Evolutionary conservation across 2,113 vertebrate species (phyloP).

Genomic region (Pelusios castaneus): DNA sequence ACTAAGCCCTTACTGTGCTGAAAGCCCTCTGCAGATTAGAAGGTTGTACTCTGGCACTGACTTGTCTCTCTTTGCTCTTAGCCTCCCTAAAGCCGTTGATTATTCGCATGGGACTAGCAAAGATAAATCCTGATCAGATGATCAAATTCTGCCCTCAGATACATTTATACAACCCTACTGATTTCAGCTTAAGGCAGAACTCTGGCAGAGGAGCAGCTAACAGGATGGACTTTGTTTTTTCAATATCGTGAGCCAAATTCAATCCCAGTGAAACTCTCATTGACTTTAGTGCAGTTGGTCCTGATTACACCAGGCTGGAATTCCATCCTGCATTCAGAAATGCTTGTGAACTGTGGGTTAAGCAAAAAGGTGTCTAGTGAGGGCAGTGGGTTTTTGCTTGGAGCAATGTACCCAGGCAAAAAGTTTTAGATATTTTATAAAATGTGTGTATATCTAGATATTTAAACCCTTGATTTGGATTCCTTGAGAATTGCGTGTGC

Average conservation of each 20-base stretch:
- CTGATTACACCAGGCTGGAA: background rate
- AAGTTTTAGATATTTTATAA: background rate
- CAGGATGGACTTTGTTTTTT: constrained; percentile 25
- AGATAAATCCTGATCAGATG: constrained; percentile 11
- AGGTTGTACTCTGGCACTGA: background rate
- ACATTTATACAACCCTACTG: constrained; percentile 9
- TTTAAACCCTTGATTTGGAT: background rate
- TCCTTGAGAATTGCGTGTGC: constrained; percentile 26
- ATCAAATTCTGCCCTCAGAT: constrained; percentile 23
- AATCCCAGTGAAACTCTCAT: background rate
- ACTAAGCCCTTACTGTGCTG: background rate
- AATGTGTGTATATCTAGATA: background rate
- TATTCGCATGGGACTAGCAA: constrained; percentile 12
- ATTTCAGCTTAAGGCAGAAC: constrained; percentile 27
- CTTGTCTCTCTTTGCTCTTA: background rate
- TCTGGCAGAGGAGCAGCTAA: constrained; percentile 31
- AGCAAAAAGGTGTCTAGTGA: background rate
- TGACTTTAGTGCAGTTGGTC: background rate
- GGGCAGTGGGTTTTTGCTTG: background rate
- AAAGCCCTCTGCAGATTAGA: background rate
- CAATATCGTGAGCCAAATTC: background rate
- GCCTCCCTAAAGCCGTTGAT: background rate
- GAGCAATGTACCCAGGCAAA: background rate
- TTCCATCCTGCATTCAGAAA: constrained; percentile 12
- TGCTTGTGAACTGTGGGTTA: background rate